These are phyloP conservation scores for Netelia fuscicornis DNA, from an alignment of 2,888 invertebrate species.

Conservation along the genomic window DNA sequence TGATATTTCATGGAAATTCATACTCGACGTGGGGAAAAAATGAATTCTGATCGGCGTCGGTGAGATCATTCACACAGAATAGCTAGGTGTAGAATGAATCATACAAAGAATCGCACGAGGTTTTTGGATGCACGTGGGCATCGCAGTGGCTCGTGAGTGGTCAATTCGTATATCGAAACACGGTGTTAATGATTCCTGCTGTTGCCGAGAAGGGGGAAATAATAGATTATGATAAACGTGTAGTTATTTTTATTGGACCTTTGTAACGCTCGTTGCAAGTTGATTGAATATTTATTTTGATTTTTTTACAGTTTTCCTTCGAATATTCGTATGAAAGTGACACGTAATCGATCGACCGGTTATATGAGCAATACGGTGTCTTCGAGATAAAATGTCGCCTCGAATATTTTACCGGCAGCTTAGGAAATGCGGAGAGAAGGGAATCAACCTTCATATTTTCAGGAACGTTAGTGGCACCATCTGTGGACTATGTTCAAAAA, in stretches of 20 bases:
- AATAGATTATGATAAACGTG: neutral
- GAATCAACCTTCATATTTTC: too few species aligned
- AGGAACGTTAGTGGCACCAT: too few species aligned
- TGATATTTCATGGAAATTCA: neutral
- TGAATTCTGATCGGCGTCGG: slow-evolving; percentile 42
- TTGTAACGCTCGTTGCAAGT: too few species aligned
- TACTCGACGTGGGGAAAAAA: neutral
- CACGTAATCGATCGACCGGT: too few species aligned
- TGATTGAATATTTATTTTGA: too few species aligned
- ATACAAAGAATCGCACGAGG: slow-evolving; percentile 33
- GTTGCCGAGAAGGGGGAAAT: neutral
- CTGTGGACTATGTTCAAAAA: too few species aligned
- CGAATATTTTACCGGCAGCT: neutral
- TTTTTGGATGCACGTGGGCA: slow-evolving; percentile 37
- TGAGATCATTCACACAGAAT: slow-evolving; percentile 51
- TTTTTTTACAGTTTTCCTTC: neutral
- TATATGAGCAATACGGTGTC: neutral
- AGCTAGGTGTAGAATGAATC: slow-evolving; percentile 48
- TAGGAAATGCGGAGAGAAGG: neutral
- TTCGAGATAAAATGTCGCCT: neutral
- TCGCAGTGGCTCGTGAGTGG: neutral
- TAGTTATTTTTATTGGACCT: too few species aligned
- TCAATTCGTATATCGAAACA: neutral
- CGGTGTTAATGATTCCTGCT: neutral
- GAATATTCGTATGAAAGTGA: neutral